These are phyloP conservation scores for Acromyrmex heyeri DNA, from an alignment of 1,140 invertebrate genomes.

Conservation along the genomic window DNA sequence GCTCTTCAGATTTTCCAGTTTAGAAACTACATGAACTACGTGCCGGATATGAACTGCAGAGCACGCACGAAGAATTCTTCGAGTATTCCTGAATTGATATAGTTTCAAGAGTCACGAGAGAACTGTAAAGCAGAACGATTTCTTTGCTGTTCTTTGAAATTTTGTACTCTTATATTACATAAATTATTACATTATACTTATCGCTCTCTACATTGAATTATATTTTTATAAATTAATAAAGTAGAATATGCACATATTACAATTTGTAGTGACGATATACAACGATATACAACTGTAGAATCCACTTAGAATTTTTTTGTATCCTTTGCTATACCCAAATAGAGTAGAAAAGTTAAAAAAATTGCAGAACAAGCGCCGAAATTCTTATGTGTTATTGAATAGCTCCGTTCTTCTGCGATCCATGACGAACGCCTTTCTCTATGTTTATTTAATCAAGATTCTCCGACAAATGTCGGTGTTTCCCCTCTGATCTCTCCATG, in stretches of 20 bases:
- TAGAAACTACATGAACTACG: constrained; percentile 47
- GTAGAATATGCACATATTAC: background rate
- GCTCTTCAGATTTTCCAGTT: constrained; percentile 55
- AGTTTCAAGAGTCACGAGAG: constrained; percentile 45
- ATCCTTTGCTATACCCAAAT: background rate
- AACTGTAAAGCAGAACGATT: background rate
- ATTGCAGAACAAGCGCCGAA: constrained; percentile 2
- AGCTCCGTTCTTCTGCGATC: background rate
- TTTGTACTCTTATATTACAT: background rate
- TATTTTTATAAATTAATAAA: background rate
- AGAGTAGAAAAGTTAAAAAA: constrained; percentile 21
- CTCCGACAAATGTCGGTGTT: constrained; percentile 65
- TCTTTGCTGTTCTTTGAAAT: constrained; percentile 18
- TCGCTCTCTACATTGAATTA: background rate
- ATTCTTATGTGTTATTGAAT: constrained; percentile 56
- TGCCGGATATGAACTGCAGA: constrained; percentile 32
- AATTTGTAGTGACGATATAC: background rate
- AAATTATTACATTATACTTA: background rate
- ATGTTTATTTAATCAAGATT: constrained; percentile 78
- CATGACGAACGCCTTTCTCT: constrained; percentile 70
- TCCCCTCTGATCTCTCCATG: constrained; percentile 50
- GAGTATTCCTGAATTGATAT: constrained; percentile 48
- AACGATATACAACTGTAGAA: background rate
- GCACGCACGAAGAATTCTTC: constrained; percentile 48
- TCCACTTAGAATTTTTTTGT: background rate